Percentiles rank a stretch among this genome's conserved stretches.
Evolutionary conservation across 2,888 invertebrate genomes (phyloP).

Genomic region (Monopis laevigella): DNA sequence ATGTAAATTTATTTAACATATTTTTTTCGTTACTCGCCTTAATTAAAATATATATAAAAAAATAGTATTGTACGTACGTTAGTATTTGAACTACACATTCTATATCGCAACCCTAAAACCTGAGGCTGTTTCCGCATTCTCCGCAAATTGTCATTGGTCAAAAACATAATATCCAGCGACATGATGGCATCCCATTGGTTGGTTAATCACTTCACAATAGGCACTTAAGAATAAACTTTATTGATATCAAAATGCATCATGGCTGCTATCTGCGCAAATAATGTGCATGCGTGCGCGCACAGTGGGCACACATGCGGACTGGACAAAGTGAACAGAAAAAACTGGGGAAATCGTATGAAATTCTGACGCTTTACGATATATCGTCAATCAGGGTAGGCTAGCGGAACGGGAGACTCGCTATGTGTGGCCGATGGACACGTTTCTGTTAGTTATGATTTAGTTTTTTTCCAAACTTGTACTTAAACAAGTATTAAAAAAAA

Average conservation of each 20-base stretch:
- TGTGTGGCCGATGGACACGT: no score
- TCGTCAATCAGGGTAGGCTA: slow-evolving; percentile 32
- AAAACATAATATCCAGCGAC: slow-evolving; percentile 64
- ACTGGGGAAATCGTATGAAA: slow-evolving; percentile 39
- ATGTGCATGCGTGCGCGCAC: slow-evolving; percentile 32
- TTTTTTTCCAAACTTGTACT: no score
- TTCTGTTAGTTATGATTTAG: no score
- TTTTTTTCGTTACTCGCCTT: no score
- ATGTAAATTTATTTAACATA: no score
- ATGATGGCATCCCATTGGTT: no score
- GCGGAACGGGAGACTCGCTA: slow-evolving; percentile 39
- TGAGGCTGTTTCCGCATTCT: slow-evolving; percentile 57
- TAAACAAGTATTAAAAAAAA: no score
- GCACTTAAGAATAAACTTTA: slow-evolving; percentile 18
- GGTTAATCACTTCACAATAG: slow-evolving; percentile 22
- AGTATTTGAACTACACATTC: no score
- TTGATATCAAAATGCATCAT: slow-evolving; percentile 63
- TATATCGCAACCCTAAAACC: slow-evolving; percentile 55
- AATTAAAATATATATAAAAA: no score
- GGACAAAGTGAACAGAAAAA: background rate
- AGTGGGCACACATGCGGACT: slow-evolving; percentile 6
- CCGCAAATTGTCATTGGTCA: slow-evolving; percentile 60
- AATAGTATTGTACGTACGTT: no score
- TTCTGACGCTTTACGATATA: slow-evolving; percentile 31
- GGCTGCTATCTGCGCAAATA: slow-evolving; percentile 27